phyloP scores from a whole-genome alignment of 1,140 invertebrate genomes.

The Scylla paramamosain region DNA sequence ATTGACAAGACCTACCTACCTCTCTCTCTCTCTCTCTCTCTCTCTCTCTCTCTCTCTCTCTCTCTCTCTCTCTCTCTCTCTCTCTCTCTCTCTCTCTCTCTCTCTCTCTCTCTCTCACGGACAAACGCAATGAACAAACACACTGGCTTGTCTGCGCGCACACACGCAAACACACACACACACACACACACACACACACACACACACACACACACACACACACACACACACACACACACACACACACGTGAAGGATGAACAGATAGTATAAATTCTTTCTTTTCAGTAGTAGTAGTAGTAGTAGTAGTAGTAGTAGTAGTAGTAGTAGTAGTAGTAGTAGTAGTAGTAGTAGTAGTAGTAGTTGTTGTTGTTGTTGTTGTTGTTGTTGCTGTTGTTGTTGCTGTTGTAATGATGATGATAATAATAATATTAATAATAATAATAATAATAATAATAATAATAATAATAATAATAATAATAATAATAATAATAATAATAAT shows the following conservation, averaged over 20 bases:
- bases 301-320: constrained; percentile 1
- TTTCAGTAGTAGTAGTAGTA: neutral
- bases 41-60: neutral
- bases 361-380: too few species aligned
- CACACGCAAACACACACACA: constrained; percentile 59
- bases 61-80: neutral
- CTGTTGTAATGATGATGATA: too few species aligned
- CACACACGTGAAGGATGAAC: constrained; percentile 27
- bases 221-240: constrained; percentile 58
- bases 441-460: neutral
- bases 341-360: too few species aligned
- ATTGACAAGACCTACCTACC: neutral
- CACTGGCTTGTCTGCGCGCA: neutral
- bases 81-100: neutral
- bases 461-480: too few species aligned
- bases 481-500: too few species aligned
- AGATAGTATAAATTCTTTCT: neutral
- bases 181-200: constrained; percentile 55
- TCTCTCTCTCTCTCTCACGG: too few species aligned
- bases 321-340: too few species aligned
- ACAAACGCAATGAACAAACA: neutral
- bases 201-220: constrained; percentile 58
- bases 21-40: constrained; percentile 27
- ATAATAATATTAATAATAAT: neutral
- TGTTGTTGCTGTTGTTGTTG: too few species aligned